These are phyloP conservation scores for Hystrix brachyura DNA, from an alignment of 2,113 vertebrate genomes.

Conservation along the genomic window DNA sequence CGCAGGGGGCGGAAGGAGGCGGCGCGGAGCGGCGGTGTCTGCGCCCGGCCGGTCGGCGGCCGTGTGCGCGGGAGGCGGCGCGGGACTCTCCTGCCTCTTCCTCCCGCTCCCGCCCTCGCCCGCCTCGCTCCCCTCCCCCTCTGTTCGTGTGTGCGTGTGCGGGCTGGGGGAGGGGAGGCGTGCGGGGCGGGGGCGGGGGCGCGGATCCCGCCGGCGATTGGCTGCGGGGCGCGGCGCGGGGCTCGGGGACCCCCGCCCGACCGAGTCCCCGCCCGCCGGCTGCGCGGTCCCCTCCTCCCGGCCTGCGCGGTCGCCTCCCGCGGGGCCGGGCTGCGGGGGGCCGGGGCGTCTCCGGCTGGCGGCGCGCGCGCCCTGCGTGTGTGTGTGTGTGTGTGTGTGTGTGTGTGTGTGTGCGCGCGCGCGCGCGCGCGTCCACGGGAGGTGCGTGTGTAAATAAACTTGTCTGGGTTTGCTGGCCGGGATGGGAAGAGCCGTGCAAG, in stretches of 20 bases:
- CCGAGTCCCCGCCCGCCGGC: not conserved
- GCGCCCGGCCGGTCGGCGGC: slow-evolving; percentile 82
- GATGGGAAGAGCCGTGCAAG: slow-evolving; percentile 36
- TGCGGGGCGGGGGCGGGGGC: slow-evolving; percentile 78
- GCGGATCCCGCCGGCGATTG: slow-evolving; percentile 59
- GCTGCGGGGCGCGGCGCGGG: slow-evolving; percentile 65
- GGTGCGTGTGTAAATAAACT: slow-evolving; percentile 79
- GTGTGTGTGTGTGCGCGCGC: not conserved
- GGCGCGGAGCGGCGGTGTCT: slow-evolving; percentile 83
- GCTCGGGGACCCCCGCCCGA: slow-evolving; percentile 51
- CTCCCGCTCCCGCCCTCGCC: slow-evolving; percentile 67
- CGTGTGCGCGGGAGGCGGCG: slow-evolving; percentile 83
- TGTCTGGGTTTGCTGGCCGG: slow-evolving; percentile 71
- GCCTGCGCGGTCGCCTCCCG: not conserved
- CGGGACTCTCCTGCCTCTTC: slow-evolving; percentile 84
- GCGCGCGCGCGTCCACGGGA: not conserved
- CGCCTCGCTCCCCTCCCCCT: slow-evolving; percentile 51
- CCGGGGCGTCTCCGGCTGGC: not conserved
- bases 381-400: not conserved
- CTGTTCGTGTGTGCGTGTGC: slow-evolving; percentile 58
- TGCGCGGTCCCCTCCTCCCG: not conserved
- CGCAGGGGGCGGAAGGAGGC: slow-evolving; percentile 81
- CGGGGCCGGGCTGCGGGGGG: not conserved
- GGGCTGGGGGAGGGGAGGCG: slow-evolving; percentile 79
- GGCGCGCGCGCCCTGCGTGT: not conserved